Evolutionary conservation across 2,888 invertebrate genomes (phyloP).

Genomic region (Cephalotes varians): DNA sequence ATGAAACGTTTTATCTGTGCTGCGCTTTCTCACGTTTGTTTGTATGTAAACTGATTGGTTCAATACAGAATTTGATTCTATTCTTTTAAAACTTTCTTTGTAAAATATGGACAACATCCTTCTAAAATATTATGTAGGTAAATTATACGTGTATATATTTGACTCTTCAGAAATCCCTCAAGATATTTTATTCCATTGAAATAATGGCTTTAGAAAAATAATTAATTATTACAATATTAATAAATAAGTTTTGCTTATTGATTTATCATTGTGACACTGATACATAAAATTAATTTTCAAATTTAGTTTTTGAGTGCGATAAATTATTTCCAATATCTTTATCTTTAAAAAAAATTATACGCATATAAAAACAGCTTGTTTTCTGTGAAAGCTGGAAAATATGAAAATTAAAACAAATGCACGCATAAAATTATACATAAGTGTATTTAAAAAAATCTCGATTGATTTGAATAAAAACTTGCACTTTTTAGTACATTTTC

Average conservation of each 20-base stretch:
- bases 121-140: neutral
- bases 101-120: neutral
- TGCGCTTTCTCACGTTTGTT: neutral
- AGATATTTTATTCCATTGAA: neutral
- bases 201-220: neutral
- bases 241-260: neutral
- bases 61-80: neutral
- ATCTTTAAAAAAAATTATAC: neutral
- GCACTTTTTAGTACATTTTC: neutral
- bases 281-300: neutral
- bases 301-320: neutral
- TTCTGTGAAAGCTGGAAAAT: too few species aligned
- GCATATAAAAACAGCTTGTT: neutral
- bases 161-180: neutral
- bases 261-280: neutral
- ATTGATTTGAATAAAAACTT: neutral
- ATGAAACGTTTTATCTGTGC: neutral
- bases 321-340: neutral
- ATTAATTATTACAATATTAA: neutral
- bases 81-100: neutral
- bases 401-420: neutral
- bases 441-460: neutral
- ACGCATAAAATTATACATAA: neutral
- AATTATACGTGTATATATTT: neutral
- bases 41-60: neutral